Percentiles rank a stretch among this genome's conserved stretches.
Conservation (phyloP, 2,888 invertebrate species). For the Oxytorus armatus region DNA sequence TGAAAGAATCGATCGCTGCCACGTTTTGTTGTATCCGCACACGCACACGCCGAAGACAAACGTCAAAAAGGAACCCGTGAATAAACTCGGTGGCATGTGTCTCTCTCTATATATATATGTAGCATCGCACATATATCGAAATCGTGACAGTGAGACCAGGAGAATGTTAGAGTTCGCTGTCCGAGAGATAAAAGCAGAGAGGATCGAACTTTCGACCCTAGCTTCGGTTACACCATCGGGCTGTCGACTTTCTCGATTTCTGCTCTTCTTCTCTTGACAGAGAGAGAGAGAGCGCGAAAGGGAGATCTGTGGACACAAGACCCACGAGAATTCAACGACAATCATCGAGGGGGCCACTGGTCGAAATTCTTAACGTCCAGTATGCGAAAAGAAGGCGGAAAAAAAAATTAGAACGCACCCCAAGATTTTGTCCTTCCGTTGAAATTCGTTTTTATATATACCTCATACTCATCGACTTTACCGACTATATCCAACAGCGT, state of each 20-base stretch:
- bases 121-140: conserved; percentile 39
- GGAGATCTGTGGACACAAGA: background rate
- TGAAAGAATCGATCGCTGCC: conserved; percentile 56
- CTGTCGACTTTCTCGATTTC: conserved; percentile 50
- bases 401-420: conserved; percentile 39
- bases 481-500: background rate
- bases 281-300: background rate
- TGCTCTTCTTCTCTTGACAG: background rate
- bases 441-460: conserved; percentile 3
- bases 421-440: conserved; percentile 12
- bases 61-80: conserved; percentile 39
- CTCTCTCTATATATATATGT: conserved; percentile 15
- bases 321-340: conserved; percentile 29
- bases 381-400: too few species aligned
- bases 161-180: conserved; percentile 49
- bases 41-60: conserved; percentile 19
- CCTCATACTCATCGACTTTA: conserved; percentile 7
- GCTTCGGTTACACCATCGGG: conserved; percentile 40
- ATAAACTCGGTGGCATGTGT: background rate
- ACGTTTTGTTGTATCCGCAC: conserved; percentile 29
- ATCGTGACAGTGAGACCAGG: conserved; percentile 23
- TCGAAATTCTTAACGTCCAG: conserved; percentile 46
- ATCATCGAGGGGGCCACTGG: conserved; percentile 41
- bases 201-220: conserved; percentile 68
- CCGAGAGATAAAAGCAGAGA: conserved; percentile 60